Evolutionary conservation across 2,888 invertebrate species (phyloP), one percentile per base, ranked within the genome.

Genomic region (Microctonus hyperodae): DNA sequence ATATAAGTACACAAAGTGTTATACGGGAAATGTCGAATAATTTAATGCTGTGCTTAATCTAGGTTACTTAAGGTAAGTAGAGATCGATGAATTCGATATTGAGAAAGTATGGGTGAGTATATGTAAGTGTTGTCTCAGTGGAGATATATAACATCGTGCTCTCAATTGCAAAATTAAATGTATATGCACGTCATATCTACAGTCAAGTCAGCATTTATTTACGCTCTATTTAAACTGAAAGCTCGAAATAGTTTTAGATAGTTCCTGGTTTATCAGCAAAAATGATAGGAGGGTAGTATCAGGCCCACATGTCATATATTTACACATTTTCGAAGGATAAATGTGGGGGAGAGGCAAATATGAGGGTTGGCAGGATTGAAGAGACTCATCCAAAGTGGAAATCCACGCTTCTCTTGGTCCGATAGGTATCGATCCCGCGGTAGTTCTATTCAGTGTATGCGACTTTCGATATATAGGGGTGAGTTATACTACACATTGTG

Each of bases 391-490:
- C 48, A 56, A 33, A 31, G 56, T 56, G 28, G 57, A 57, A 64
- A 64, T 64, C 77, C 74, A 75, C 73, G 73, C 11, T 56, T 64
- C 57, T 57, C 76, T 72, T 72, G 71, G 74, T 74, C 75, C 77
- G 75, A 79, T 79, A 75, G 75, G 73, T 79, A 79, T 79, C 78
- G 79, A 79, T 78, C 78, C 74, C 68, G 6, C 16, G 72, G 77
- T 74, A 76, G 77, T 77, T 78, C 78, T 77, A 77, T 77, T 77
- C 78, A 75, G 68, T 73, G 75, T 71, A 74, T 76, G 73, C 76
- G 76, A 76, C 74, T 79, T 77, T 78, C 79, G 77, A 76, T 76
- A 76, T 77, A 40, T 20, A 23, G 79, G 71, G 72, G 77, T 73
- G n/a, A n/a, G 75, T 75, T 76, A 74, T 69, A 73, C 74, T 74